Evolutionary conservation across 2,888 invertebrate genomes (phyloP), one percentile per base, ranked within the genome.

Genomic region (Drosophila meridionalis): DNA sequence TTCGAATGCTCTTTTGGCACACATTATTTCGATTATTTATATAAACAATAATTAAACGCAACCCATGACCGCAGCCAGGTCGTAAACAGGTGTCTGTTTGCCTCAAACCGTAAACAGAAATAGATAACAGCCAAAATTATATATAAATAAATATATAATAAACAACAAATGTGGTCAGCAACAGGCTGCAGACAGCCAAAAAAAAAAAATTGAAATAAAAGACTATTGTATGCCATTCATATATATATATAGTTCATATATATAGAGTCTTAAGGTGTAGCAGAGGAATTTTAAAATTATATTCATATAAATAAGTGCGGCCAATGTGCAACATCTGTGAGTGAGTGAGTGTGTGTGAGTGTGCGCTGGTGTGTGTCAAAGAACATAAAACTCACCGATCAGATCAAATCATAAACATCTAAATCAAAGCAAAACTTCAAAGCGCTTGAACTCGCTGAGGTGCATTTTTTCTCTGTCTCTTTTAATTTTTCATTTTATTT

Each of bases 21-120:
- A 75, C 76, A 55, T 42, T 56, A 56, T 1, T 78, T 66, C 14
- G 66, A 64, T 73, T 36, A 60, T 65, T 48, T 63, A 57, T 60
- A 66, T 53, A 65, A 73, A 78, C 59, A 73, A 62, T 57, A 60
- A 48, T 36, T 48, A 58, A 69, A 58, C 47, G 58, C 32, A 53
- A 20, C 36, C 60, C 40, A 50, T 50, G 60, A 50, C 50, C 60
- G 50, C 58, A 59, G 32, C 30, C 64, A 67, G 45, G 56, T 65
- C 63, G 61, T 80, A 67, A 87, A 87, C 87, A 84, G 84, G 87
- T 84, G 84, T 82, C 84, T 63, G 74, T 66, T 65, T 60, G 55
- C 43, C 71, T 57, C 34, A 69, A 58, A 69, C 62, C 73, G 73
- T 80, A 82, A 85, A 75, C 78, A 76, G 53, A 84, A 80, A 80